Evolutionary conservation across 1,140 invertebrate species (phyloP), one percentile per base, ranked within the genome.

Genomic region (Leguminivora glycinivorella): DNA sequence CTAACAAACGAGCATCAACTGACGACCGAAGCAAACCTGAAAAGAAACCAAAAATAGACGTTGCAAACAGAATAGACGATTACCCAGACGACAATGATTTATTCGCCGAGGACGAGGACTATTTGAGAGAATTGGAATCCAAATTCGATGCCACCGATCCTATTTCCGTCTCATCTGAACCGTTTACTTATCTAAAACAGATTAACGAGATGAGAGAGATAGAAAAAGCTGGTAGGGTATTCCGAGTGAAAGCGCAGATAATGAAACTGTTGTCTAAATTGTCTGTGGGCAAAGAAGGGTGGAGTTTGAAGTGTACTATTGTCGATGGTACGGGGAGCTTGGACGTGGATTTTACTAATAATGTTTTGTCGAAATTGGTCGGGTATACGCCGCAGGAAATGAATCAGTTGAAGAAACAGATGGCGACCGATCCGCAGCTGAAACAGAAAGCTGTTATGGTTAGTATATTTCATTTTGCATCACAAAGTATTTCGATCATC

Each of bases 101-200:
- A 10, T 74, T 81, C 1, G 78, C 56, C 4, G 81, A 88, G 78
- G 86, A 90, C 69, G 83, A 85, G 68, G 85, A 88, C 5, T 82
- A 87, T 72, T 72, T 90, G 9, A 79, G 73, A 52, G 83, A 86
- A 70, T 68, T 90, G 19, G 85, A 87, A 73, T 78, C 75, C 0
- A 68, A 87, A 29, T 80, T 87, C 14, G 84, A 87, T 70, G 68
- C 52, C 7, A 73, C 79, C 70, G 74, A 25, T 66, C 81, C 80
- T 40, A 70, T 80, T 24, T 14, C 70, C 25, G 70, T 90, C 7
- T 70, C 81, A 17, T 17, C 80, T 0, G 82, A 85, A 72, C 90
- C 90, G 0, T 92, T 83, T 69, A 75, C 88, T 3, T 91, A 91
- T 76, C 83, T 92, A 34, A 91, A 91, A 73, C 89, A 91, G 69